phyloP scores from a whole-genome alignment of 2,797 vertebrate genomes.

The Syngnathus rostellatus region DNA sequence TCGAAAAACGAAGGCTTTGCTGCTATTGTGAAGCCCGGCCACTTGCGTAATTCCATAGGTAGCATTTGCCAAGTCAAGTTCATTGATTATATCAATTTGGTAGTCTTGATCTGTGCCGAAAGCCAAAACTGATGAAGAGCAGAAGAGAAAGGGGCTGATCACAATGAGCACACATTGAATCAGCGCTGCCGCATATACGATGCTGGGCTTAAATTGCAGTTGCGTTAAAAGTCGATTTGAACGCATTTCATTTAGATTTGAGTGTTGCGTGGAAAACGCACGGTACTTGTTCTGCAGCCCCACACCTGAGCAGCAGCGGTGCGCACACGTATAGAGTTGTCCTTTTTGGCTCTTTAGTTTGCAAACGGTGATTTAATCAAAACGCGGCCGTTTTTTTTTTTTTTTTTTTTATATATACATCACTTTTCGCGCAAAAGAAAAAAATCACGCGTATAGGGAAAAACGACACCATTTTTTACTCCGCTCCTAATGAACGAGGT shows the following conservation, averaged over 20 bases:
- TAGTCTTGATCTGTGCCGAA: slow-evolving; percentile 83
- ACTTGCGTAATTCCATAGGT: slow-evolving; percentile 87
- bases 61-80: slow-evolving; percentile 84
- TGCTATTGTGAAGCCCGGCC: slow-evolving; percentile 84
- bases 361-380: neutral
- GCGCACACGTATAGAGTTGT: slow-evolving; percentile 21
- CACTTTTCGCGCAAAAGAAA: neutral
- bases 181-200: neutral
- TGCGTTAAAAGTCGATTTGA: neutral
- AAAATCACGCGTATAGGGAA: neutral
- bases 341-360: neutral
- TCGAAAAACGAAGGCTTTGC: slow-evolving; percentile 91
- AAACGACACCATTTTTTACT: neutral
- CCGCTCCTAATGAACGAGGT: neutral
- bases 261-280: neutral
- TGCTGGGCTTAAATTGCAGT: neutral
- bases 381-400: neutral
- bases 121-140: slow-evolving; percentile 68
- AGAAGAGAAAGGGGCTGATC: slow-evolving; percentile 15
- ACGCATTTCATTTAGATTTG: neutral
- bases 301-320: slow-evolving; percentile 35
- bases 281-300: slow-evolving; percentile 11
- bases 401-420: too few relatives aligned
- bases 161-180: neutral
- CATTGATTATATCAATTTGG: slow-evolving; percentile 86